Base-by-base conservation (phyloP, 2,888 invertebrate species). In the Lasioglossum vierecki region DNA sequence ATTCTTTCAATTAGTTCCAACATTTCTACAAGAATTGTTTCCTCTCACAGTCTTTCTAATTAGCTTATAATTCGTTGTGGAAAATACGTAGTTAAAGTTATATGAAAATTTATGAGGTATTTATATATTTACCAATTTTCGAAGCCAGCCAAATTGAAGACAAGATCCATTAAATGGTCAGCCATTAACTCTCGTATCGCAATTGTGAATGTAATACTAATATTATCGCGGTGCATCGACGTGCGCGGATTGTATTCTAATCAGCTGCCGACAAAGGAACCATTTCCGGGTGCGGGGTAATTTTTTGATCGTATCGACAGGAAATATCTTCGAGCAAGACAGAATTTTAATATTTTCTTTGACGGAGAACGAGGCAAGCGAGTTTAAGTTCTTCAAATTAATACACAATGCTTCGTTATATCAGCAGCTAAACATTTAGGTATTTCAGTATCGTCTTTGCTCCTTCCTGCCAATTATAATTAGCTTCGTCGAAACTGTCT, bases 181-280 rank as follows among this genome's bases (percentile, higher is more conserved):
- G 70, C 75, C 76, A 60, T 46, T 35, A 44, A 60, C 71, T 57
- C 76, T 15, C 9, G 30, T 35, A 30, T n/a, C 44, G 46, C 22
- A 46, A 30, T 22, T 78, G 66, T 72, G 79, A 57, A 73, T 66
- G 30, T 57, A 75, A 82, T 72, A 66, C 35, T 44, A 30, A 70
- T 26, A 53, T 83, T 70, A 85, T 80, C 75, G 9, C 3, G 70
- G 46, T 30, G 75, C 80, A 76, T 78, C 80, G 75, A 22, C 30
- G 77, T 68, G 72, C 84, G 74, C 71, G 75, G 84, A 73, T 80
- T 82, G 86, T 81, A 84, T 84, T 86, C 39, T 86, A 82, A 86
- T 81, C 49, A 81, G 74, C 41, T 30, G 66, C 81, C 84, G 85
- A 81, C 80, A 84, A 86, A 86, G 85, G 26, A 60, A 53, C 77